Base-by-base conservation (phyloP, 1,140 invertebrate genomes). In the Lasioglossum albipes region DNA sequence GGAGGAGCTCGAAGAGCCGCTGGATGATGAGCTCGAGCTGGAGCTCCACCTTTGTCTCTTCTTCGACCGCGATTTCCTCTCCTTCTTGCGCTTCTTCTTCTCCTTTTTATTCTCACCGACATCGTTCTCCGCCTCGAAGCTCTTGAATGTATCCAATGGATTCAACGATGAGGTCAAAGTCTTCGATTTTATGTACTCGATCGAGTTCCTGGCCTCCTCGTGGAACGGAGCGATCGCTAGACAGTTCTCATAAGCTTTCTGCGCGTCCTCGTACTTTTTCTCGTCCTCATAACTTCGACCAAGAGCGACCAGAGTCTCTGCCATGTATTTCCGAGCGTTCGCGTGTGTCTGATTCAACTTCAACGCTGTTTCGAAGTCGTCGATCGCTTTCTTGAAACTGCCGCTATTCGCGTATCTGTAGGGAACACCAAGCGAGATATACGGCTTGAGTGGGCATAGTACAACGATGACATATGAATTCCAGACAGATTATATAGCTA, bases 281-380 rank as follows among this genome's bases (percentile, higher is more conserved):
- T 97, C 96, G 85, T 97, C 96, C 90, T 97, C 96, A 89, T 96
- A 97, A 89, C 96, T 97, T 81, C 96, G 95, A 87, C 95, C 97
- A 85, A 96, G 93, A 0, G 97, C 98, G 2, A 98, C 96, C 18
- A 99, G 92, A 2, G 98, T 99, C 92, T 99, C 97, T 31, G 97
- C 96, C 94, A 98, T 96, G 93, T 99, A 99, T 92, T 98, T 98
- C 71, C 97, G 95, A 61, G 98, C 98, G 95, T 99, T 99, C n/a
- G 95, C 95, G 94, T 99, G 98, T 76, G 95, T 97, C 27, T 96
- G 96, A 93, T 99, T 98, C 22, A 97, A 91, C 90, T 97, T 96
- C 49, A 99, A 93, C 4, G 98, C 98, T 49, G 95, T 96, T 93
- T 98, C 97, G 94, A 99, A 99, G 93, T 99, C 98, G 88, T 98